phyloP scores from a whole-genome alignment of 2,797 vertebrate genomes.

The Zenarchopterus dispar region DNA sequence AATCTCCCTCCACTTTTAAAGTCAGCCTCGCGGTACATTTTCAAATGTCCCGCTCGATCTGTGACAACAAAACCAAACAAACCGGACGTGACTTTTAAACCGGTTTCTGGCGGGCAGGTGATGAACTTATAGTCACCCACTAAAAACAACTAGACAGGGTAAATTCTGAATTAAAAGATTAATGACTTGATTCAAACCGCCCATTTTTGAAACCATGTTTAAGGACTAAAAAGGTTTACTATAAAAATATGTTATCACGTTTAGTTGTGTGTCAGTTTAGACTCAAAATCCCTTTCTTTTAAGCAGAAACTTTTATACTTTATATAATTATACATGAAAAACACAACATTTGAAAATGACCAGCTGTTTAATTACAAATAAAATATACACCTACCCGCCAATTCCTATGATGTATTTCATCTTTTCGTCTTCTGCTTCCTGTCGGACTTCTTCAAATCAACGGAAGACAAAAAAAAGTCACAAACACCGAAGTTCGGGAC shows the following conservation, averaged over 20 bases:
- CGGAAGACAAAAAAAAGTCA: constrained; percentile 17
- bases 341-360: not conserved
- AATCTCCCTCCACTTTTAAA: constrained; percentile 71
- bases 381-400: constrained; percentile 87
- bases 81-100: constrained; percentile 27
- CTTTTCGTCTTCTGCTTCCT: constrained; percentile 33
- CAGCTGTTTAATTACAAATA: not conserved
- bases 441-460: constrained; percentile 4
- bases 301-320: not conserved
- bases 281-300: too few relatives aligned
- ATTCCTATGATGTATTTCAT: constrained; percentile 93
- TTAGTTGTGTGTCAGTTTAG: too few relatives aligned
- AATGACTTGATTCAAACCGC: too few relatives aligned
- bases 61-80: constrained; percentile 39
- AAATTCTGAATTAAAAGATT: too few relatives aligned
- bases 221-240: too few relatives aligned
- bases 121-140: not conserved
- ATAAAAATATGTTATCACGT: too few relatives aligned
- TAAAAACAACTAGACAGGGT: not conserved
- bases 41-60: constrained; percentile 85
- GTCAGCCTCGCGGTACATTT: constrained; percentile 65
- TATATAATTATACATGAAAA: not conserved
- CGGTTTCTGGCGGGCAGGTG: constrained; percentile 42
- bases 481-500: not conserved
- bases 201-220: too few relatives aligned